Base-by-base conservation (phyloP, 2,113 vertebrate genomes). In the Nibea albiflora region DNA sequence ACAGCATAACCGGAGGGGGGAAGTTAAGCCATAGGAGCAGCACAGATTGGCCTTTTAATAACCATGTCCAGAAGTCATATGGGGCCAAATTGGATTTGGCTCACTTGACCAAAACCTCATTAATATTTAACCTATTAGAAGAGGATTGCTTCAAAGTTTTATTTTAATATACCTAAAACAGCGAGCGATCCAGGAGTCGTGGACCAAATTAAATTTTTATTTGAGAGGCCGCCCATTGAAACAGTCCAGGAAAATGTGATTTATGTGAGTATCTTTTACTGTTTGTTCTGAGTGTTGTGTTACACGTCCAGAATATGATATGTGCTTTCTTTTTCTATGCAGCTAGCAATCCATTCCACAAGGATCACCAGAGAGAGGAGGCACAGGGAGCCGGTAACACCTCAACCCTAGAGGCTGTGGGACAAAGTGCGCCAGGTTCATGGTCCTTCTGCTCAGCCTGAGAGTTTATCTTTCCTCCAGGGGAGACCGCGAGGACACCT, bases 21-120 rank as follows among this genome's bases (percentile, higher is more conserved):
- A 24, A 28, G 70, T 76, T 84, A 81, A 91, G 76, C 73, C 73
- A 81, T 66, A 86, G 79, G 76, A 91, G 77, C 79, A 85, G 86
- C 78, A 74, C 89, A 85, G 84, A 93, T 88, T 90, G 88, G 88
- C 86, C 88, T 87, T 88, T 93, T 92, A 93, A 92, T 92, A 89
- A 89, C 87, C 75, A 68, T 89, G 81, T 58, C 92, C 89, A 81
- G 83, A 76, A 92, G 92, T 82, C 87, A 91, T 90, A 85, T 85
- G 87, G 81, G 80, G 76, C 81, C 82, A 91, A 90, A 93, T 92
- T 89, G 85, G 91, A 90, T 94, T 93, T 93, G 90, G 83, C 85
- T 93, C 90, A 92, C 86, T 90, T 93, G 88, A 90, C 87, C 88
- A 92, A 92, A 92, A 89, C 86, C 87, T 91, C 87, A 91, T 92